A percentile compares a stretch with the other conserved stretches of the same genome.
Evolutionary conservation across 1,140 invertebrate genomes (phyloP).

Genomic region (Hesperophylax magnus): DNA sequence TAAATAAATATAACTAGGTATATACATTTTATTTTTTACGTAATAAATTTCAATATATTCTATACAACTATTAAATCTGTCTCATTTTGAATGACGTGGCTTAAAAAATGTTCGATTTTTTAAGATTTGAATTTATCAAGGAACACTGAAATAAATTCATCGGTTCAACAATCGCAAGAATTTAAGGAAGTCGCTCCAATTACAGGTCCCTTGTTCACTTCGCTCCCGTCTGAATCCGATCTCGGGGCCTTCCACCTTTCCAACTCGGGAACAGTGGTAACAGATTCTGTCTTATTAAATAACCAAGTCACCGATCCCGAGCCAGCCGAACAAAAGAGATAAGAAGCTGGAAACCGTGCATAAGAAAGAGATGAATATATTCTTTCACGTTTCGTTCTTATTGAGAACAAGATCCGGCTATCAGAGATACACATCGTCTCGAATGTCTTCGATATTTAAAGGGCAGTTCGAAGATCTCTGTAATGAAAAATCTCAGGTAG

Average conservation of each 20-base stretch:
- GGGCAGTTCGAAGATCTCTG: conserved; percentile 25
- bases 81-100: too few species aligned
- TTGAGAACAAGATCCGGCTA: conserved; percentile 38
- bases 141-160: too few species aligned
- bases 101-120: too few species aligned
- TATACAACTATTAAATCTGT: too few species aligned
- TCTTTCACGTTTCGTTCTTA: neutral
- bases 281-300: conserved; percentile 49
- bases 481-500: conserved; percentile 44
- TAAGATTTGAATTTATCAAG: too few species aligned
- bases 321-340: neutral
- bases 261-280: neutral
- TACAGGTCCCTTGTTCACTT: neutral
- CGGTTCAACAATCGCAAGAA: too few species aligned
- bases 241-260: conserved; percentile 2
- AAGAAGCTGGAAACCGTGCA: neutral
- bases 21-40: too few species aligned
- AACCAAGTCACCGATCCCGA: conserved; percentile 12
- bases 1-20: too few species aligned
- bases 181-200: neutral
- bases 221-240: conserved; percentile 20
- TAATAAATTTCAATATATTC: too few species aligned
- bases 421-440: conserved; percentile 52
- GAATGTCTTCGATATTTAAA: conserved; percentile 51
- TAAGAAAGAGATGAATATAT: neutral